Percentiles rank a stretch among this genome's conserved stretches.
phyloP scores from a whole-genome alignment of 1,140 invertebrate species.

The Drosophila tropicalis region DNA sequence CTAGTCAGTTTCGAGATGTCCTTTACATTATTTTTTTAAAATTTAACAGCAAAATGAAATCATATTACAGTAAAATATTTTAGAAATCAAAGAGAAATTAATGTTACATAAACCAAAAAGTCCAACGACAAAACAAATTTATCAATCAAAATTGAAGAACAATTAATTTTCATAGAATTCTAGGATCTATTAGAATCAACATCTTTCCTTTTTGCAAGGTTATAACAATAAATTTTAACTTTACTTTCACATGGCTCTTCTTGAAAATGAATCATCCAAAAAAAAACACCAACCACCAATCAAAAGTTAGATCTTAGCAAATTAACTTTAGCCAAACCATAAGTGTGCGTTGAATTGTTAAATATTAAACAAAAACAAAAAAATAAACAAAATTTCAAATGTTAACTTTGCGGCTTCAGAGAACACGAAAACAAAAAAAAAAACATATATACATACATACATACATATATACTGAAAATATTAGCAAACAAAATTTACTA shows the following conservation, averaged over 20 bases:
- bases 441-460: slow-evolving; percentile 11
- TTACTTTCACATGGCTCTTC: slow-evolving; percentile 24
- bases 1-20: too few species aligned
- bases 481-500: slow-evolving; percentile 58
- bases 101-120: too few species aligned
- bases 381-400: slow-evolving; percentile 49
- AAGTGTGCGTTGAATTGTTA: slow-evolving; percentile 77
- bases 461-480: slow-evolving; percentile 12
- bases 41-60: too few species aligned
- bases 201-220: neutral
- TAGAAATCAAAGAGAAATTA: too few species aligned
- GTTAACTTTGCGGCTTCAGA: slow-evolving; percentile 75
- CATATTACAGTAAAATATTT: too few species aligned
- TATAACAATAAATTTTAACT: neutral
- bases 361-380: slow-evolving; percentile 43
- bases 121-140: too few species aligned
- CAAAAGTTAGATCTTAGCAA: slow-evolving; percentile 52
- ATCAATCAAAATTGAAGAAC: too few species aligned
- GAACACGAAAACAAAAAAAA: slow-evolving; percentile 30
- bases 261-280: slow-evolving; percentile 19
- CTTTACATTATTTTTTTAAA: too few species aligned
- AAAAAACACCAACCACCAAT: slow-evolving; percentile 44
- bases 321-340: slow-evolving; percentile 47
- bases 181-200: too few species aligned
- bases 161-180: too few species aligned